Percentiles rank a stretch among this genome's conserved stretches.
These are phyloP conservation scores for Eudemis profundana DNA, from an alignment of 2,888 invertebrate species.

Conservation along the genomic window DNA sequence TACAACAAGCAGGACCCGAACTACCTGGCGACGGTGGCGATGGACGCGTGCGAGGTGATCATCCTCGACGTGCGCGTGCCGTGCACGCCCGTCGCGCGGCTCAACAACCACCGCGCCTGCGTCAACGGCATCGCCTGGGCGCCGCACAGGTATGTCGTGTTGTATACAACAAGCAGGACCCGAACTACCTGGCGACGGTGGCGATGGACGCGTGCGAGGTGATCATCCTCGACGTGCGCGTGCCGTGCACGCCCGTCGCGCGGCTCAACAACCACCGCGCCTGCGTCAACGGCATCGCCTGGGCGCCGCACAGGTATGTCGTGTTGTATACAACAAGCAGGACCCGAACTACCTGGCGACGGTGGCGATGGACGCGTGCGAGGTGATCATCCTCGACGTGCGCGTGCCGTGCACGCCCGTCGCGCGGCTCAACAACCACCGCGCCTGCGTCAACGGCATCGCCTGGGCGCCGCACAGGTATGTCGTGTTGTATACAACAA, in stretches of 20 bases:
- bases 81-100: constrained; percentile 98
- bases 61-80: constrained; percentile 99
- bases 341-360: constrained; percentile 99
- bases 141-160: no score
- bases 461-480: no score
- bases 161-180: constrained; percentile 99
- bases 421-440: constrained; percentile 98
- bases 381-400: constrained; percentile 99
- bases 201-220: constrained; percentile 99
- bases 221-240: constrained; percentile 98
- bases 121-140: constrained; percentile 99
- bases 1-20: constrained; percentile 99
- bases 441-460: constrained; percentile 99
- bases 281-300: constrained; percentile 99
- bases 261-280: constrained; percentile 99
- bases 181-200: constrained; percentile 99
- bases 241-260: constrained; percentile 99
- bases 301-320: no score
- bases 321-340: no score
- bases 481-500: no score
- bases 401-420: constrained; percentile 99
- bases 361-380: constrained; percentile 99
- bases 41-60: constrained; percentile 99
- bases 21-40: constrained; percentile 99
- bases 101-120: constrained; percentile 99